Conservation (phyloP, 2,797 vertebrate species). For the Bothrops alternatus region DNA sequence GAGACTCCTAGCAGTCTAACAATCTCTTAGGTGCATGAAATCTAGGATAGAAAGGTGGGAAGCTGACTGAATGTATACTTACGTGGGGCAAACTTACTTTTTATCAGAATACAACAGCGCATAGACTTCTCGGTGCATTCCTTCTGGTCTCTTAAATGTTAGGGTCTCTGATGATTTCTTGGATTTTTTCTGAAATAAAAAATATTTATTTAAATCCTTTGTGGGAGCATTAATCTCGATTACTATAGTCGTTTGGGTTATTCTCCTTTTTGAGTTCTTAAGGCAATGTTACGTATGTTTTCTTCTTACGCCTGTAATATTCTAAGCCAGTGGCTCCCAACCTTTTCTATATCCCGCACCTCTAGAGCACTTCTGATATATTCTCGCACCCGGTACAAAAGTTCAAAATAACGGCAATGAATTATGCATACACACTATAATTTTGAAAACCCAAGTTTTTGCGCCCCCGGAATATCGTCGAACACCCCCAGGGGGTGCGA, state of each 20-base stretch:
- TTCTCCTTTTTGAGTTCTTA: neutral
- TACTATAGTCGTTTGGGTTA: neutral
- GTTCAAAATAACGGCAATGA: too few relatives aligned
- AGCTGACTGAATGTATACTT: neutral
- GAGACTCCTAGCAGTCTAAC: neutral
- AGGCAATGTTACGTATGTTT: neutral
- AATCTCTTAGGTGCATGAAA: conserved; percentile 8
- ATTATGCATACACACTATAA: too few relatives aligned
- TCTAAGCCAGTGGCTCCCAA: too few relatives aligned
- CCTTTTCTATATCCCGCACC: too few relatives aligned
- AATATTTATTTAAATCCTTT: neutral
- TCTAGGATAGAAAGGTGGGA: neutral
- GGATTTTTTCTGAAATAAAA: conserved; percentile 86
- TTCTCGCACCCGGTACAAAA: too few relatives aligned
- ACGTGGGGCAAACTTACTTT: conserved; percentile 69
- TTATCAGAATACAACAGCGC: conserved; percentile 94
- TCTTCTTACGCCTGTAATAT: neutral
- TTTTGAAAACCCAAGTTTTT: too few relatives aligned
- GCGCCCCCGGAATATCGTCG: too few relatives aligned
- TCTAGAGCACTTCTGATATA: too few relatives aligned
- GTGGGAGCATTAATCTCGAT: neutral
- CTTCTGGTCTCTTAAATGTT: conserved; percentile 97
- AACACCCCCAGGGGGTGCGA: too few relatives aligned
- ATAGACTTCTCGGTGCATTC: conserved; percentile 98
- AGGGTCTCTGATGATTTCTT: conserved; percentile 94